phyloP scores from a whole-genome alignment of 1,140 invertebrate genomes.

The Berghia stephanieae region DNA sequence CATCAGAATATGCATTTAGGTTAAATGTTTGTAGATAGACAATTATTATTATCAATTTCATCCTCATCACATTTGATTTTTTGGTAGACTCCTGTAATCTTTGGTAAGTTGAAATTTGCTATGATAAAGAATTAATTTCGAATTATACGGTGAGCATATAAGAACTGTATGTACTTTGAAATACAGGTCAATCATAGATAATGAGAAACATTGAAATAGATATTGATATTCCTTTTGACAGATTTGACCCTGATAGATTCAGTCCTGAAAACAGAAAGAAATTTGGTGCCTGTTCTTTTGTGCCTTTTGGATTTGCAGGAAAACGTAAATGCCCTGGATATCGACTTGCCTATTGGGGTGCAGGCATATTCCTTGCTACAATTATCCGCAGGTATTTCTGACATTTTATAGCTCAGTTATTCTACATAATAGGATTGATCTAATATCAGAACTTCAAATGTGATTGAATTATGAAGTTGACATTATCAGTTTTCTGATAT shows the following conservation, averaged over 20 bases:
- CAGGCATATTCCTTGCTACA: slow-evolving; percentile 40
- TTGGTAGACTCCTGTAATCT: no score
- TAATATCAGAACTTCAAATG: no score
- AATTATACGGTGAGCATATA: neutral
- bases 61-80: no score
- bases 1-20: no score
- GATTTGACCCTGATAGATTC: slow-evolving; percentile 65
- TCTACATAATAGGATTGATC: neutral
- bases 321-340: slow-evolving; percentile 60
- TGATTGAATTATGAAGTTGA: no score
- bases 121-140: no score
- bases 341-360: slow-evolving; percentile 50
- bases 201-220: neutral
- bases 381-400: slow-evolving; percentile 36
- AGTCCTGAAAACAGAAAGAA: slow-evolving; percentile 42
- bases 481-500: no score
- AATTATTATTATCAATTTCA: no score
- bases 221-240: slow-evolving; percentile 34
- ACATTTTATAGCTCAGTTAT: no score
- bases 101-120: no score
- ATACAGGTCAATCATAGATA: neutral
- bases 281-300: slow-evolving; percentile 46
- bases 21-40: no score
- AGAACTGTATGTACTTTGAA: neutral
- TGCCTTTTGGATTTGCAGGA: slow-evolving; percentile 64